Percentiles rank a stretch among this genome's conserved stretches.
Conservation (phyloP, 2,888 invertebrate genomes). For the Leucoma salicis region DNA sequence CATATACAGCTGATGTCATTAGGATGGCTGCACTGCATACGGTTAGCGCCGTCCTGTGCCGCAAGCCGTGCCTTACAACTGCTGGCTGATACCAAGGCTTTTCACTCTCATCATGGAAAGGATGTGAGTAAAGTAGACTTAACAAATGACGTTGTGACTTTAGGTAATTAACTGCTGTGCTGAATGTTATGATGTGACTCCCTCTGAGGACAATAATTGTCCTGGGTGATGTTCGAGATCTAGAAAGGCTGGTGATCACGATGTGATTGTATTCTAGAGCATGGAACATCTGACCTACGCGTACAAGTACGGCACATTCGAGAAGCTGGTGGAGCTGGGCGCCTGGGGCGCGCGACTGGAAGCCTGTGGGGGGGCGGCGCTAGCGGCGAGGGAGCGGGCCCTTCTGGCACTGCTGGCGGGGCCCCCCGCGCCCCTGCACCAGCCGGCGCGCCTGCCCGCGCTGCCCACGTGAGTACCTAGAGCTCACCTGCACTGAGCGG, state of each 20-base stretch:
- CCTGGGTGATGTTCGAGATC: too few species aligned
- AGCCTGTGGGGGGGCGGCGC: slow-evolving; percentile 89
- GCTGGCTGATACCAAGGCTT: slow-evolving; percentile 89
- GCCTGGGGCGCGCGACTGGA: slow-evolving; percentile 91
- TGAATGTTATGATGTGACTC: too few species aligned
- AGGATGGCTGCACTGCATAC: slow-evolving; percentile 91
- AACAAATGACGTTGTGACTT: neutral
- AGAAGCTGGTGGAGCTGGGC: slow-evolving; percentile 94
- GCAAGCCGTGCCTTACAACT: slow-evolving; percentile 86
- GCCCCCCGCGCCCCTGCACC: slow-evolving; percentile 50
- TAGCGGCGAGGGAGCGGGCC: slow-evolving; percentile 86
- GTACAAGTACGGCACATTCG: slow-evolving; percentile 97
- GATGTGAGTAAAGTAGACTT: slow-evolving; percentile 86
- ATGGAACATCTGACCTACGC: slow-evolving; percentile 95
- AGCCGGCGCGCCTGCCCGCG: slow-evolving; percentile 15
- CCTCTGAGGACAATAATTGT: too few species aligned
- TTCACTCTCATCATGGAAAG: slow-evolving; percentile 93
- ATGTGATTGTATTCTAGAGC: slow-evolving; percentile 77
- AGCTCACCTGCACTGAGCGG: too few species aligned
- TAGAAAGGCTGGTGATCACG: neutral
- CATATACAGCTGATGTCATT: slow-evolving; percentile 96
- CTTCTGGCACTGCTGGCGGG: slow-evolving; percentile 84
- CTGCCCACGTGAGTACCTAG: slow-evolving; percentile 43
- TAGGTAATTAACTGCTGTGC: too few species aligned
- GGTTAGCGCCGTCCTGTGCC: slow-evolving; percentile 88